Percentiles rank a stretch among this genome's conserved stretches.
Conservation (phyloP, 2,888 invertebrate genomes). For the Siphlonurus alternatus region DNA sequence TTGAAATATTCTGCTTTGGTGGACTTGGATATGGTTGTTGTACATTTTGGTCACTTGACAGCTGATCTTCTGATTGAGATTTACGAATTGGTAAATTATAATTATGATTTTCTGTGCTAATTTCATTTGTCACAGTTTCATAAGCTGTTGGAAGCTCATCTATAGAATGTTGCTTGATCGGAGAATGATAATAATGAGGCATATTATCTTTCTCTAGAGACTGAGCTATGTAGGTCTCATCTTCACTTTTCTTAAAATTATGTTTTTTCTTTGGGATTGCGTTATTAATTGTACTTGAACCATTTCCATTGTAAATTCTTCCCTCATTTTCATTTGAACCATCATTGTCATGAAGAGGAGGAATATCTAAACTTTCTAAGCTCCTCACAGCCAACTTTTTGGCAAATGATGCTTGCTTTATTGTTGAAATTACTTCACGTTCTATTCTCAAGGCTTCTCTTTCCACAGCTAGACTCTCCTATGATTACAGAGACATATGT, state of each 20-base stretch:
- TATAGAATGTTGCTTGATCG: neutral
- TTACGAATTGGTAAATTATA: neutral
- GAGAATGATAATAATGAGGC: neutral
- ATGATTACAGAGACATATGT: neutral
- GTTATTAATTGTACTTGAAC: neutral
- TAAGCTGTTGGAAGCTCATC: neutral
- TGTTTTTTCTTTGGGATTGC: neutral
- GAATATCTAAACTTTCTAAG: neutral
- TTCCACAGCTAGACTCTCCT: neutral
- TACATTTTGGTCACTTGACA: neutral
- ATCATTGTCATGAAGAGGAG: neutral
- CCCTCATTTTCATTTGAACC: neutral
- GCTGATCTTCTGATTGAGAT: neutral
- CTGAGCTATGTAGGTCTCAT: neutral
- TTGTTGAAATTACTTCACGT: neutral
- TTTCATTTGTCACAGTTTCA: neutral
- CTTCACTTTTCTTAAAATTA: neutral
- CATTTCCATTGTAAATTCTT: neutral
- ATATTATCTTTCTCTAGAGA: neutral
- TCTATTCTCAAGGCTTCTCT: neutral
- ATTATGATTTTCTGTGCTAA: neutral
- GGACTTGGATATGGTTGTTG: neutral
- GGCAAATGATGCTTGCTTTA: neutral
- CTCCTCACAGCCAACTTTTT: neutral
- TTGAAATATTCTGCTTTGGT: neutral